Percentiles rank a stretch among this genome's conserved stretches.
Evolutionary conservation across 1,140 invertebrate species (phyloP).

Genomic region (Hyposmocoma kahamanoa): DNA sequence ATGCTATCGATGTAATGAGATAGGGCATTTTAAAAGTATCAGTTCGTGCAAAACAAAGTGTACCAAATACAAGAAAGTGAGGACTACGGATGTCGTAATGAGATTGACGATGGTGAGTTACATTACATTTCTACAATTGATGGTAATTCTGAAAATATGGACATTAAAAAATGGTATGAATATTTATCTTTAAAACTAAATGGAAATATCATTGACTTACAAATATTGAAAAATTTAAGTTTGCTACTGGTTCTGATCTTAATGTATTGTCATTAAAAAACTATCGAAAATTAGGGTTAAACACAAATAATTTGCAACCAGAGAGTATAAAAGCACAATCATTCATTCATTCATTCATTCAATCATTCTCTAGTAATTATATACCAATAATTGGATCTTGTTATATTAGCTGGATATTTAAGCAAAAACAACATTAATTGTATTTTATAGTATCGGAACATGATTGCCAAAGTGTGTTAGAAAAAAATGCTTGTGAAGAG

Average conservation of each 20-base stretch:
- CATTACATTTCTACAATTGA: not conserved
- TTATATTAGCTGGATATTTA: not conserved
- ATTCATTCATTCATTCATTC: too few relatives aligned
- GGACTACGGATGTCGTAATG: not conserved
- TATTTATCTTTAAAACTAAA: not conserved
- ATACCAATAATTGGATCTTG: conserved; percentile 6
- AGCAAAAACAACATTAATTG: not conserved
- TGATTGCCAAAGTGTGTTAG: conserved; percentile 6
- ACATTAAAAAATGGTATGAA: conserved; percentile 10
- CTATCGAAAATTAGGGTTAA: conserved; percentile 6
- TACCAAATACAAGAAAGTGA: not conserved
- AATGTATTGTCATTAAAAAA: not conserved
- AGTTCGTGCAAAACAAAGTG: not conserved
- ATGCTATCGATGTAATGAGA: not conserved
- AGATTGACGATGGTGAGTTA: not conserved
- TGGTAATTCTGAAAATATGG: too few relatives aligned
- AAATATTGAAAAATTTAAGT: conserved; percentile 5
- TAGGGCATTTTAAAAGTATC: not conserved
- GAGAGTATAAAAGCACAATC: not conserved
- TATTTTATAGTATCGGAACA: conserved; percentile 2
- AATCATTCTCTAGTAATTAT: not conserved
- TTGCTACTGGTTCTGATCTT: conserved; percentile 4
- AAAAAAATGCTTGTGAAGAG: not conserved
- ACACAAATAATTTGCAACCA: not conserved
- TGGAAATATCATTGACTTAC: too few relatives aligned